Evolutionary conservation across 35 echinoderm and acorn worm species (phyloP).

Genomic region (Amphiura filiformis): DNA sequence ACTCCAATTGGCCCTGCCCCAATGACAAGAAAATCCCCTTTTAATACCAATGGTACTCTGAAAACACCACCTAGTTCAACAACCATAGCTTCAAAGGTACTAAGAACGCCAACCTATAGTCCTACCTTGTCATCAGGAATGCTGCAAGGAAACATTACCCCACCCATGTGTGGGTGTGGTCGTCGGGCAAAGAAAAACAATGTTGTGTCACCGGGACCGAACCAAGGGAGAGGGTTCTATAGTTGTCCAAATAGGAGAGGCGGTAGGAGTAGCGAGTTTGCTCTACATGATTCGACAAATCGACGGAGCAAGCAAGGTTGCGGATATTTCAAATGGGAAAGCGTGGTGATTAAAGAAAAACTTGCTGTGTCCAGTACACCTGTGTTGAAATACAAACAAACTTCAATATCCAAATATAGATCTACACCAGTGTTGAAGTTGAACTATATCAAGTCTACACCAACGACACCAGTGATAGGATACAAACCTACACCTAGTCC

Average conservation of each 20-base stretch:
- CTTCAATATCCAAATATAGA: too few relatives aligned
- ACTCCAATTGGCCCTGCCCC: slow-evolving; percentile 7
- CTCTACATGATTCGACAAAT: slow-evolving; percentile 61
- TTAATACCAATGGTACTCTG: neutral
- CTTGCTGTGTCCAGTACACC: neutral
- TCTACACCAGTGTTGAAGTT: too few relatives aligned
- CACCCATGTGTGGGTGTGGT: slow-evolving; percentile 91
- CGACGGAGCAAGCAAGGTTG: slow-evolving; percentile 37
- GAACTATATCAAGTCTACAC: neutral
- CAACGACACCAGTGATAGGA: neutral
- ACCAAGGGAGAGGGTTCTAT: slow-evolving; percentile 76
- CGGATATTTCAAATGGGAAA: slow-evolving; percentile 87
- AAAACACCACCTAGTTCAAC: neutral
- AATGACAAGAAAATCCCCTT: neutral
- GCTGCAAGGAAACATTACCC: slow-evolving; percentile 62
- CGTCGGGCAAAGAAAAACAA: slow-evolving; percentile 55
- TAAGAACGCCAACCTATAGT: neutral
- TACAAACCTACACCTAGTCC: neutral
- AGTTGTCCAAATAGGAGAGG: slow-evolving; percentile 42
- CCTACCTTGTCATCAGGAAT: neutral
- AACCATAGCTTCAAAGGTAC: too few relatives aligned
- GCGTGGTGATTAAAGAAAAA: slow-evolving; percentile 44
- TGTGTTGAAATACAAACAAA: neutral
- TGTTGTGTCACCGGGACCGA: slow-evolving; percentile 71
- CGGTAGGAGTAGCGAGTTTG: neutral